These are phyloP conservation scores for Natrix natrix DNA, from an alignment of 2,797 vertebrate species.

Conservation along the genomic window DNA sequence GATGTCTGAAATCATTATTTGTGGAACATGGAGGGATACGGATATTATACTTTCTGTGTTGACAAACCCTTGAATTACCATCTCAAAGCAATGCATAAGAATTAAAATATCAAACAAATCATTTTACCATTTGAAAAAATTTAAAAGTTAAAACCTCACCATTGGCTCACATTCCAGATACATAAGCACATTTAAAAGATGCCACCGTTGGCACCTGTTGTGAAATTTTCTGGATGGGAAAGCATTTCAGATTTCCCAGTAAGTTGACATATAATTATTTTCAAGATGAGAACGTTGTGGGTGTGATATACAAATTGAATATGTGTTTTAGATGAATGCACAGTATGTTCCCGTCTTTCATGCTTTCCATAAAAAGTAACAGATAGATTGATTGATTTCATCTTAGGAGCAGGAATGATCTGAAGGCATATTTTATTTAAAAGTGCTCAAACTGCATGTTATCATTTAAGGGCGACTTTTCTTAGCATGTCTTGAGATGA, in stretches of 20 bases:
- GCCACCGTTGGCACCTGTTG: not conserved
- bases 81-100: not conserved
- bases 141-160: not conserved
- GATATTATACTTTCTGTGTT: not conserved
- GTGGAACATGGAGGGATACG: not conserved
- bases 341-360: not conserved
- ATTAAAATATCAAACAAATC: not conserved
- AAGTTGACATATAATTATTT: not conserved
- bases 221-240: not conserved
- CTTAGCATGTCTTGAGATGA: not conserved
- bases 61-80: not conserved
- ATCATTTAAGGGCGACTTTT: not conserved
- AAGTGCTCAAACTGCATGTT: not conserved
- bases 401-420: not conserved
- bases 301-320: not conserved
- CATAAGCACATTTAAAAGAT: not conserved
- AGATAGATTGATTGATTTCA: not conserved
- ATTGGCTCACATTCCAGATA: not conserved
- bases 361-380: not conserved
- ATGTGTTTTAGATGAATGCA: not conserved
- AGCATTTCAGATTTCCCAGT: not conserved
- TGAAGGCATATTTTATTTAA: not conserved
- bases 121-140: not conserved
- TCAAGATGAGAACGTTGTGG: not conserved
- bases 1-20: not conserved